These are phyloP conservation scores for Dyspetes luteomarginatus DNA, from an alignment of 2,888 invertebrate genomes.

Conservation along the genomic window DNA sequence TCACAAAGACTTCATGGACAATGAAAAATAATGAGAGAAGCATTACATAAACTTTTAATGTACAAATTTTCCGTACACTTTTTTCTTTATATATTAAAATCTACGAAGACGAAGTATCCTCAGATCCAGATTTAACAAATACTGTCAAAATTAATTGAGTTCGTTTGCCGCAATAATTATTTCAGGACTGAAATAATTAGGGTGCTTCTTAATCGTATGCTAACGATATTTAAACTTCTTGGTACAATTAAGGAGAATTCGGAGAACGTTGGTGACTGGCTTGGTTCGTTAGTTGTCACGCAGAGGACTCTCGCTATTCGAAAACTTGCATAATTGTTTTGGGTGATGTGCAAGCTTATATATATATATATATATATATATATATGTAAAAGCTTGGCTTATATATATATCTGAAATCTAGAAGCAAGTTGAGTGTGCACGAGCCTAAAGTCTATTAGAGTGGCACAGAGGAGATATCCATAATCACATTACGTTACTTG, in stretches of 20 bases:
- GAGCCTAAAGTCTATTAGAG: constrained; percentile 50
- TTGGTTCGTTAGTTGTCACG: constrained; percentile 53
- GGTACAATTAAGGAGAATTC: constrained; percentile 46
- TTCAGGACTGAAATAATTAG: neutral
- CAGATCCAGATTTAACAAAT: neutral
- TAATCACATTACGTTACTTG: constrained; percentile 60
- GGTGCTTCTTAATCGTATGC: constrained; percentile 13
- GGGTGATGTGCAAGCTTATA: constrained; percentile 11
- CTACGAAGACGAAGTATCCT: neutral
- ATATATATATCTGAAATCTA: neutral
- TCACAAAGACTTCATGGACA: too few species aligned
- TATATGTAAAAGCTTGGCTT: too few species aligned
- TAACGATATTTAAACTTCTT: constrained; percentile 24
- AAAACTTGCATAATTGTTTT: constrained; percentile 59
- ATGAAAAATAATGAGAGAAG: too few species aligned
- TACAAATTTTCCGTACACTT: too few species aligned
- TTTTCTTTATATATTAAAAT: neutral
- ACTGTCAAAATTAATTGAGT: neutral
- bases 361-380: neutral
- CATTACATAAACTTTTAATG: too few species aligned
- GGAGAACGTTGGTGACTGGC: constrained; percentile 22
- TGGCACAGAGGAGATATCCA: constrained; percentile 57
- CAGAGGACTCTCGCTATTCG: constrained; percentile 26
- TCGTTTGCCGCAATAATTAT: neutral
- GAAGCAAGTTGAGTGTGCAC: constrained; percentile 54